These are phyloP conservation scores for Oryzaephilus surinamensis DNA, from an alignment of 1,140 invertebrate species.

Conservation along the genomic window DNA sequence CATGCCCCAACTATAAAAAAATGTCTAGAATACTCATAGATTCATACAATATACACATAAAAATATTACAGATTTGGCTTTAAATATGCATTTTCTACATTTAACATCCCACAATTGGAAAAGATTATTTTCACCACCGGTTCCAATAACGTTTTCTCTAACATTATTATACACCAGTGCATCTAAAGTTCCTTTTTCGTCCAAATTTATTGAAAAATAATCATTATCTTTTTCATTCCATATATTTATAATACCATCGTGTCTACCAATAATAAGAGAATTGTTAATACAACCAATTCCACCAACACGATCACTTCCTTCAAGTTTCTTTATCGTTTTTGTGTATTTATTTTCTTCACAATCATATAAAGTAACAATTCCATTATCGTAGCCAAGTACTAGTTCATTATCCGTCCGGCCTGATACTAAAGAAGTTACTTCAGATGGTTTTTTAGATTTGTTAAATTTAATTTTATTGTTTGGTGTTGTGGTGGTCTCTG, in stretches of 20 bases:
- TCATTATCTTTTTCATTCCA: constrained; percentile 20
- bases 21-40: constrained; percentile 1
- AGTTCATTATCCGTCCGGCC: constrained; percentile 28
- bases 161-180: constrained; percentile 16
- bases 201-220: constrained; percentile 19
- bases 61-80: constrained; percentile 52
- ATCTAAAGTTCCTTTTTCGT: constrained; percentile 20
- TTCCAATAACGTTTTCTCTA: constrained; percentile 20
- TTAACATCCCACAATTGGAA: constrained; percentile 64
- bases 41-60: neutral
- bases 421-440: constrained; percentile 51
- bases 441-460: constrained; percentile 16
- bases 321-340: constrained; percentile 14
- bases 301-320: constrained; percentile 20
- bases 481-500: constrained; percentile 20
- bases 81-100: constrained; percentile 41
- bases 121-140: constrained; percentile 53
- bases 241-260: constrained; percentile 23
- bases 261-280: constrained; percentile 16
- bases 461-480: constrained; percentile 16
- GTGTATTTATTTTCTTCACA: constrained; percentile 16
- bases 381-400: constrained; percentile 27
- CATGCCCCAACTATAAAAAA: constrained; percentile 31
- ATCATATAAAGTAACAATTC: constrained; percentile 22
- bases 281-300: constrained; percentile 17